Evolutionary conservation across 2,113 vertebrate species (phyloP).

Genomic region (Echinops telfairi): DNA sequence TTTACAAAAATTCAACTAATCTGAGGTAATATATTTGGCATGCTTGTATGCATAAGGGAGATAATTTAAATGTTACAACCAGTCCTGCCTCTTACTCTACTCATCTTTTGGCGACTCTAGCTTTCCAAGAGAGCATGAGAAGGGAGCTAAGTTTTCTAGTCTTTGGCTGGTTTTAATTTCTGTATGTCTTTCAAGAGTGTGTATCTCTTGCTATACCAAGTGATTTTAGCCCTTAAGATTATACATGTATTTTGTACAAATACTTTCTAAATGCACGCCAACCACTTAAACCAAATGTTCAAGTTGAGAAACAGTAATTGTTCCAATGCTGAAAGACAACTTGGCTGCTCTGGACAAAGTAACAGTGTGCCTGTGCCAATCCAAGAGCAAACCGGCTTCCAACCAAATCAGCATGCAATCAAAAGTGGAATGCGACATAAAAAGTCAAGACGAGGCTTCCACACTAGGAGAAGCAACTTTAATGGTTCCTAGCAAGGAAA

Average conservation of each 20-base stretch:
- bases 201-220: background rate
- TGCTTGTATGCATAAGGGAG: no score
- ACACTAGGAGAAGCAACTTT: no score
- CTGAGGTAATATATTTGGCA: background rate
- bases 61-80: no score
- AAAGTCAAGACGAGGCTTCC: no score
- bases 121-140: background rate
- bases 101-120: background rate
- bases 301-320: background rate
- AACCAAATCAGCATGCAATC: background rate
- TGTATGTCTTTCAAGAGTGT: background rate
- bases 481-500: no score
- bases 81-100: background rate
- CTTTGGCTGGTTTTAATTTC: background rate
- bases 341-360: background rate
- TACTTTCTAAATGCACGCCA: background rate
- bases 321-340: background rate
- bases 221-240: background rate
- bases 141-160: background rate
- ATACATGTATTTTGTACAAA: background rate
- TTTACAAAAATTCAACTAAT: background rate
- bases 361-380: background rate
- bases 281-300: background rate
- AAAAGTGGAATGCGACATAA: background rate
- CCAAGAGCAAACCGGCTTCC: background rate